Percentiles rank a stretch among this genome's conserved stretches.
Conservation (phyloP, 2,888 invertebrate species). For the Drosophila lutescens region DNA sequence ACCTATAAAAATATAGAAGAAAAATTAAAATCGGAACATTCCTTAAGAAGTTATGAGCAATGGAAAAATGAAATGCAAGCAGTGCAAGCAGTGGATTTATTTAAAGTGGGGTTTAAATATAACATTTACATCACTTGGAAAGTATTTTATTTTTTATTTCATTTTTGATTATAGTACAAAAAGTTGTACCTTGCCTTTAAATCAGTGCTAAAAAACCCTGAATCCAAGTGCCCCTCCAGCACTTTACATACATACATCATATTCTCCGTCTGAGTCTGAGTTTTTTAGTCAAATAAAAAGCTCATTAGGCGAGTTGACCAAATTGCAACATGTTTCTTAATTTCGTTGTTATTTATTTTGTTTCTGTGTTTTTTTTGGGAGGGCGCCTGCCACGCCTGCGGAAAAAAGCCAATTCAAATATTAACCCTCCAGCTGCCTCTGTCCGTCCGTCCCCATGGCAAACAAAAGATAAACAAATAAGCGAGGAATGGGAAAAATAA, state of each 20-base stretch:
- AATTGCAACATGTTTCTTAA: conserved; percentile 66
- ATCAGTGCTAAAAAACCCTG: not conserved
- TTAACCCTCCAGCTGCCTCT: conserved; percentile 19
- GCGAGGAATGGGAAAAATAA: conserved; percentile 23
- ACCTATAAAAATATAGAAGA: too few relatives aligned
- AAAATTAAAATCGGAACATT: too few relatives aligned
- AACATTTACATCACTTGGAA: not conserved
- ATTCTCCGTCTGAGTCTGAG: conserved; percentile 20
- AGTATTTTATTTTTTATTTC: not conserved
- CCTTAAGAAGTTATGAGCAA: too few relatives aligned
- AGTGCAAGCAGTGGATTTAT: too few relatives aligned
- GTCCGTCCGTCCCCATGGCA: not conserved
- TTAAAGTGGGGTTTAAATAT: not conserved
- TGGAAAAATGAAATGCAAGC: too few relatives aligned
- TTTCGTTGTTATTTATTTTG: conserved; percentile 8
- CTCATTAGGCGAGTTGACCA: conserved; percentile 74
- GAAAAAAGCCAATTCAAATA: conserved; percentile 44
- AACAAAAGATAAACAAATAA: conserved; percentile 40
- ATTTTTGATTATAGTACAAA: not conserved
- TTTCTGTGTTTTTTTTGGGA: not conserved
- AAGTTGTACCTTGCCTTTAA: not conserved
- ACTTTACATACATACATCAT: conserved; percentile 1
- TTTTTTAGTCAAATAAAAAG: conserved; percentile 69
- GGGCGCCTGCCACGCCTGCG: conserved; percentile 35
- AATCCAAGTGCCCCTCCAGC: conserved; percentile 4